Percentiles rank a stretch among this genome's conserved stretches.
Conservation (phyloP, 1,140 invertebrate species). For the Neodiprion virginianus region DNA sequence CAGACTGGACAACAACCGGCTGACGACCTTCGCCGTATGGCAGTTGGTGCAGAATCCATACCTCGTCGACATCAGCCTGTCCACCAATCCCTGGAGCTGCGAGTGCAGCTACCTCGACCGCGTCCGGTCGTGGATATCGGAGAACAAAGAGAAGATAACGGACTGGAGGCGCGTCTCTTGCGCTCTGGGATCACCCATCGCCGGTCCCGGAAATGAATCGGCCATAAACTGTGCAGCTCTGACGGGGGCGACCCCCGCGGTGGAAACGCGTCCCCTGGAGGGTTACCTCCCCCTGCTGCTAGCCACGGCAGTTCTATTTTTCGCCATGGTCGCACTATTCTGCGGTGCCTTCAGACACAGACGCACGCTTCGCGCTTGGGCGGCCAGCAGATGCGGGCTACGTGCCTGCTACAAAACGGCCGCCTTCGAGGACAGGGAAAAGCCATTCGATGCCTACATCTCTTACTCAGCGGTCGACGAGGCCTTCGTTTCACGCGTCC, state of each 20-base stretch:
- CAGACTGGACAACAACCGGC: slow-evolving; percentile 79
- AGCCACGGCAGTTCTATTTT: slow-evolving; percentile 75
- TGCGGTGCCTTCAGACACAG: slow-evolving; percentile 82
- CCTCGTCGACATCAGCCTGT: slow-evolving; percentile 78
- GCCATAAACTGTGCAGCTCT: slow-evolving; percentile 65
- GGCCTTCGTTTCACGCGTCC: slow-evolving; percentile 83
- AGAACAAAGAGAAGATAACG: slow-evolving; percentile 75
- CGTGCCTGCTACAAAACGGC: slow-evolving; percentile 83
- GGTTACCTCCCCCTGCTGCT: slow-evolving; percentile 80
- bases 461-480: slow-evolving; percentile 92
- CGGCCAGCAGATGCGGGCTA: slow-evolving; percentile 85
- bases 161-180: slow-evolving; percentile 74
- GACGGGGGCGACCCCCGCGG: slow-evolving; percentile 57
- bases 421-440: slow-evolving; percentile 80
- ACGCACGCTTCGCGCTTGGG: slow-evolving; percentile 84
- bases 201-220: slow-evolving; percentile 69
- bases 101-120: slow-evolving; percentile 83
- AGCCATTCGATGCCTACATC: slow-evolving; percentile 89
- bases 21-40: slow-evolving; percentile 80
- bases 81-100: slow-evolving; percentile 90
- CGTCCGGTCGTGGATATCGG: slow-evolving; percentile 78
- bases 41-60: slow-evolving; percentile 75
- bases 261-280: slow-evolving; percentile 76
- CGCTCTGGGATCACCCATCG: slow-evolving; percentile 62
- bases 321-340: slow-evolving; percentile 74